Conservation (phyloP, 2,888 invertebrate genomes). For the Drosophila leonis region DNA sequence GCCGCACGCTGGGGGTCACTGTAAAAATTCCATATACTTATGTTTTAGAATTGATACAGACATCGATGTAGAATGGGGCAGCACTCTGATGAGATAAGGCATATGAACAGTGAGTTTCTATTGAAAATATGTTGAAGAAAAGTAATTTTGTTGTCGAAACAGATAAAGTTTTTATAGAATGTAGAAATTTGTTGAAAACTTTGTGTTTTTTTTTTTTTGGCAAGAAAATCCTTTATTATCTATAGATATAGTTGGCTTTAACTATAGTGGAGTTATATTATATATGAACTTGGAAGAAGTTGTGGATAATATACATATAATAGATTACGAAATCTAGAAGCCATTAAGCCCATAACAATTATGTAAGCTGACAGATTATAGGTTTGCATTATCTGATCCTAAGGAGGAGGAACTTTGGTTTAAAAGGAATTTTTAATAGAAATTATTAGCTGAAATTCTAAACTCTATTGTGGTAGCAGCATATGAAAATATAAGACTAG, state of each 20-base stretch:
- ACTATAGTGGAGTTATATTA: too few relatives aligned
- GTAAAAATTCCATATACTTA: background rate
- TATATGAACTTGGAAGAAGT: too few relatives aligned
- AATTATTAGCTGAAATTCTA: too few relatives aligned
- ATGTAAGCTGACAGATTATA: background rate
- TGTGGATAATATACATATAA: background rate
- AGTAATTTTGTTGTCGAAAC: background rate
- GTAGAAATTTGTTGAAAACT: background rate
- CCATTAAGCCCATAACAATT: background rate
- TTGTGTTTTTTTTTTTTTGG: too few relatives aligned
- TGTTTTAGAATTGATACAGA: background rate
- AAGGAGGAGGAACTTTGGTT: too few relatives aligned
- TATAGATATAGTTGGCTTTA: too few relatives aligned
- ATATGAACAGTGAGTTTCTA: background rate
- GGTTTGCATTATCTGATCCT: background rate
- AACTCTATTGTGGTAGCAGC: background rate
- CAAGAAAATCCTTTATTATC: too few relatives aligned
- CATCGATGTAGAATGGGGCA: background rate
- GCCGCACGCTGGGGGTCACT: conserved; percentile 18
- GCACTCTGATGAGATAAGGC: background rate
- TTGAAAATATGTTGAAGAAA: background rate
- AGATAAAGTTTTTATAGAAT: background rate
- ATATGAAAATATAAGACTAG: too few relatives aligned
- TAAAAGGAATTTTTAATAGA: background rate
- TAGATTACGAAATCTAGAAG: background rate